These are phyloP conservation scores for Hydropsyche betteni DNA, from an alignment of 2,888 invertebrate species.

Conservation along the genomic window DNA sequence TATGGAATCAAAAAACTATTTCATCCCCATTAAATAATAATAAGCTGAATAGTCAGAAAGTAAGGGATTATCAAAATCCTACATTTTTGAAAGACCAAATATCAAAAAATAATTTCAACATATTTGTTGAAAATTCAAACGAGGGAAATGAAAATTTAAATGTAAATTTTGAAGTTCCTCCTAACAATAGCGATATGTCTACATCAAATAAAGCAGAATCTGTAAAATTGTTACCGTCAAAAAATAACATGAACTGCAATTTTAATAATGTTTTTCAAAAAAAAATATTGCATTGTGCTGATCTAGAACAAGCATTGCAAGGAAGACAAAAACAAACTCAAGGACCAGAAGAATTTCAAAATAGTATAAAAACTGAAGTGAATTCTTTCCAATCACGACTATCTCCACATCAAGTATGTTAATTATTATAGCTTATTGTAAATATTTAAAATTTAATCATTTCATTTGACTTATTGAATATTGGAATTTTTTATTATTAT, in stretches of 20 bases:
- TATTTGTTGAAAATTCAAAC: constrained; percentile 53
- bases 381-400: constrained; percentile 35
- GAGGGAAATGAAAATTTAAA: constrained; percentile 52
- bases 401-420: constrained; percentile 43
- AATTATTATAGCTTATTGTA: neutral
- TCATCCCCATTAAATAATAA: constrained; percentile 47
- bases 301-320: constrained; percentile 51
- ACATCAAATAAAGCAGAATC: constrained; percentile 46
- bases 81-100: constrained; percentile 51
- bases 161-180: constrained; percentile 26
- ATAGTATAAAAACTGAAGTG: constrained; percentile 42
- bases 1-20: constrained; percentile 63
- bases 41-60: constrained; percentile 52
- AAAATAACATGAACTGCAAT: constrained; percentile 13
- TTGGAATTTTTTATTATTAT: constrained; percentile 28
- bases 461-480: constrained; percentile 31
- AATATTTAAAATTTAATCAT: constrained; percentile 9
- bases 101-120: constrained; percentile 44
- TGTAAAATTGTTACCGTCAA: constrained; percentile 34
- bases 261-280: constrained; percentile 29
- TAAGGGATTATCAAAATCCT: constrained; percentile 56
- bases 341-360: constrained; percentile 37
- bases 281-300: constrained; percentile 52
- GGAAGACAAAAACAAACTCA: constrained; percentile 42
- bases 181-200: constrained; percentile 34